phyloP scores from a whole-genome alignment of 2,888 invertebrate species.

The Spisula solida region DNA sequence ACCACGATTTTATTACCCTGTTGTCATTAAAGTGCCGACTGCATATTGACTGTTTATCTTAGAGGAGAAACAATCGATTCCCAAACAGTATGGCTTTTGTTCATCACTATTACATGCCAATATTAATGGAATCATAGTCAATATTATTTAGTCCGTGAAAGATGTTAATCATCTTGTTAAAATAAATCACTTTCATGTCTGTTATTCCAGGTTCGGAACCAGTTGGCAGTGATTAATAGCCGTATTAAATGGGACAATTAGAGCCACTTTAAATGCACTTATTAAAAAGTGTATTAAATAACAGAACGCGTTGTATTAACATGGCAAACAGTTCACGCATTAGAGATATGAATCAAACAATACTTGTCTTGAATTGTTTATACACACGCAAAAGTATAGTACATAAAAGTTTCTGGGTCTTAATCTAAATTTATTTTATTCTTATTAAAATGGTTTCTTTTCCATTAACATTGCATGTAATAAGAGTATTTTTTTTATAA shows the following conservation, averaged over 20 bases:
- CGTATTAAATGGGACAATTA: too few species aligned
- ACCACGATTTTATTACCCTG: background rate
- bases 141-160: background rate
- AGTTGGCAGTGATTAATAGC: background rate
- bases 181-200: background rate
- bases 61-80: background rate
- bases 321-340: background rate
- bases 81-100: background rate
- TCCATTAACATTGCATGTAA: too few species aligned
- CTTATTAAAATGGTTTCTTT: too few species aligned
- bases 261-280: too few species aligned
- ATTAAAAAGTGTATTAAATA: too few species aligned
- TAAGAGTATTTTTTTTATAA: too few species aligned
- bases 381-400: background rate
- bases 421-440: too few species aligned
- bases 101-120: background rate
- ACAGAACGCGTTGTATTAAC: background rate
- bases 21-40: background rate
- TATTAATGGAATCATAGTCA: background rate
- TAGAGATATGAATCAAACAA: background rate
- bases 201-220: background rate
- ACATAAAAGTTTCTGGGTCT: too few species aligned
- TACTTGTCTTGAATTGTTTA: too few species aligned
- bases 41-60: background rate
- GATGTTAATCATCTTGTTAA: background rate